Percentiles rank a stretch among this genome's conserved stretches.
These are phyloP conservation scores for Chauna torquata DNA, from an alignment of 2,113 vertebrate species.

Conservation along the genomic window DNA sequence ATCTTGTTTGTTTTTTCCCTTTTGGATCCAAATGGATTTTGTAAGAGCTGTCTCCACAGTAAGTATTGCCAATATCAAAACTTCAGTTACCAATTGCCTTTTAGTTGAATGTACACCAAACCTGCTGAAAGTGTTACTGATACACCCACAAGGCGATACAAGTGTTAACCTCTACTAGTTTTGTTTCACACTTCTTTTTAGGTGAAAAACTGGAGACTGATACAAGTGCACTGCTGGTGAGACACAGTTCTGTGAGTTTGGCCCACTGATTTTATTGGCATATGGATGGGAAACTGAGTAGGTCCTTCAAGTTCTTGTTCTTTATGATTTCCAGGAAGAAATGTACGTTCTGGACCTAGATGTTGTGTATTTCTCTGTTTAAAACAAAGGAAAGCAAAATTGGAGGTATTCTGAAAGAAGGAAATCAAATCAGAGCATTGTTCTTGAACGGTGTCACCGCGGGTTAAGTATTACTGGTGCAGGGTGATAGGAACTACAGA, in stretches of 20 bases:
- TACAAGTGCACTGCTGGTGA: not conserved
- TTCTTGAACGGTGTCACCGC: not conserved
- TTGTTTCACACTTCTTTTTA: slow-evolving; percentile 28
- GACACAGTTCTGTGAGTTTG: not conserved
- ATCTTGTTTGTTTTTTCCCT: not conserved
- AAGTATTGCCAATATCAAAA: not conserved
- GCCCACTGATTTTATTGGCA: not conserved
- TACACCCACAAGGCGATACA: not conserved
- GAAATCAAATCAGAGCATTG: not conserved
- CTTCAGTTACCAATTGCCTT: not conserved
- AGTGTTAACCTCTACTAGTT: slow-evolving; percentile 55
- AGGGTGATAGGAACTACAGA: not conserved
- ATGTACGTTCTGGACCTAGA: not conserved
- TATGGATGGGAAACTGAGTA: not conserved
- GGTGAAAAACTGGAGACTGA: not conserved
- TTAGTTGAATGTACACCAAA: not conserved
- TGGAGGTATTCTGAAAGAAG: not conserved
- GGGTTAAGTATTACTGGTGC: not conserved
- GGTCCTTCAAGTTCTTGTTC: not conserved
- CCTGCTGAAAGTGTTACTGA: not conserved
- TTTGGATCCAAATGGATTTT: not conserved
- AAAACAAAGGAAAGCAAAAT: not conserved
- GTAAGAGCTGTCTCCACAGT: not conserved
- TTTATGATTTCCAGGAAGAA: not conserved
- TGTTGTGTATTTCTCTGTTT: not conserved